Evolutionary conservation across 2,888 invertebrate species (phyloP), one percentile per base, ranked within the genome.

Genomic region (Caradrina kadenii): DNA sequence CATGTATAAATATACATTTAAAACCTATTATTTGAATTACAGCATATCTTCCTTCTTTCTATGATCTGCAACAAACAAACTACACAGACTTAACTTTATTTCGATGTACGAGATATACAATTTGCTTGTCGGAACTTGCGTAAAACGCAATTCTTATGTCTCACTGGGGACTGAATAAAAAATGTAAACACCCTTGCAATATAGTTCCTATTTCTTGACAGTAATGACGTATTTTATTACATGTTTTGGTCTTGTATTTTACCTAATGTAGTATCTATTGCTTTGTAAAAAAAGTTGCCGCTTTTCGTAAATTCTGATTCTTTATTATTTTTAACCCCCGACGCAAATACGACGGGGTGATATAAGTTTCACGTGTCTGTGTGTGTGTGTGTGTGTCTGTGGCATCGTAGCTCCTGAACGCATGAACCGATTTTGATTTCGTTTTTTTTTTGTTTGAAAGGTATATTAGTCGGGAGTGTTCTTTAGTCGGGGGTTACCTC

Each of bases 141-240:
- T 83, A 72, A 69, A 81, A 61, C 63, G 61, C 65, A 63, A 66
- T 78, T 67, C 59, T 65, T 79, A 78, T 73, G 64, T 50, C 49
- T 45, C 69, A 50, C 56, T 11, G 21, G 65, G 76, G 71, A 80
- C 49, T 77, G 69, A 64, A 81, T 79, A 81, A 73, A 61, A 73
- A 55, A 78, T 79, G 58, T 66, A 56, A 81, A 69, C 64, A 42
- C n/a, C 52, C 56, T 50, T 22, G 63, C 54, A 54, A 58, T 71
- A 42, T 26, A n/a, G 45, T 21, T 39, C 45, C 58, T 21, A 45
- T 63, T 39, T 49, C 55, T 56, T 45, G 49, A 59, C 56, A 42
- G 22, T 71, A 53, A 77, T 76, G 62, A 48, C 11, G 31, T 61
- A 56, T 61, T 73, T 61, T 73, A 73, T 56, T 15, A 17, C 39